A percentile compares a stretch with the other conserved stretches of the same genome.
phyloP scores from a whole-genome alignment of 2,888 invertebrate species.

The Leucozona laternaria region DNA sequence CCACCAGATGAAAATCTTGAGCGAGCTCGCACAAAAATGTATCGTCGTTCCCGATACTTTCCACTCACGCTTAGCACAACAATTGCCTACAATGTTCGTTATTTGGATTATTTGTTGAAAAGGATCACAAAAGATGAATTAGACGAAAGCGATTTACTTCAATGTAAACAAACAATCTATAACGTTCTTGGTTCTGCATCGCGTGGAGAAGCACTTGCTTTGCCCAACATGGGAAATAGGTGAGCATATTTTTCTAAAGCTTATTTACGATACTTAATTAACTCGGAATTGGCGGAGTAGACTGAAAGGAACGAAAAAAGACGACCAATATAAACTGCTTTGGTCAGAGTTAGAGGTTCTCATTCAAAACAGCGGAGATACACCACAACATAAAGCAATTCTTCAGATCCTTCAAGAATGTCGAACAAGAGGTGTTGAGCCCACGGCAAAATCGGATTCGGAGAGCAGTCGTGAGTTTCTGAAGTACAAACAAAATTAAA shows the following conservation, averaged over 20 bases:
- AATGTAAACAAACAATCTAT: constrained; percentile 93
- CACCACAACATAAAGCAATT: constrained; percentile 91
- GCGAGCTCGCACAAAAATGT: constrained; percentile 88
- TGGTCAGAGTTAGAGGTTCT: constrained; percentile 95
- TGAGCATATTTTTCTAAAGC: constrained; percentile 79
- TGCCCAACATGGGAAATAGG: constrained; percentile 88
- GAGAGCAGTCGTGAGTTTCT: constrained; percentile 81
- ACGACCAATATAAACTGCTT: constrained; percentile 95
- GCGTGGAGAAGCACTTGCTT: constrained; percentile 91
- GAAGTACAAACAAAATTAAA: not conserved
- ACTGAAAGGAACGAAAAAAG: constrained; percentile 86
- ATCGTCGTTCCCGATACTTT: constrained; percentile 93
- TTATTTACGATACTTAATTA: not conserved
- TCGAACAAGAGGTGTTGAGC: constrained; percentile 85
- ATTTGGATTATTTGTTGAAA: constrained; percentile 91
- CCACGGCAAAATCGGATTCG: constrained; percentile 86
- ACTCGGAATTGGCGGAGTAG: constrained; percentile 40
- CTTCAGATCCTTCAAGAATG: constrained; percentile 93
- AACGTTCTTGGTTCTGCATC: constrained; percentile 92
- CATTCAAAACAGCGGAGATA: constrained; percentile 90
- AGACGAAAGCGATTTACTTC: constrained; percentile 93
- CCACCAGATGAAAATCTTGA: constrained; percentile 83
- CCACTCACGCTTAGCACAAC: constrained; percentile 95
- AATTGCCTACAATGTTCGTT: constrained; percentile 92
- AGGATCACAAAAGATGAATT: constrained; percentile 92